Base-by-base conservation (phyloP, 1,140 invertebrate genomes). In the Caenorhabditis tropicalis region DNA sequence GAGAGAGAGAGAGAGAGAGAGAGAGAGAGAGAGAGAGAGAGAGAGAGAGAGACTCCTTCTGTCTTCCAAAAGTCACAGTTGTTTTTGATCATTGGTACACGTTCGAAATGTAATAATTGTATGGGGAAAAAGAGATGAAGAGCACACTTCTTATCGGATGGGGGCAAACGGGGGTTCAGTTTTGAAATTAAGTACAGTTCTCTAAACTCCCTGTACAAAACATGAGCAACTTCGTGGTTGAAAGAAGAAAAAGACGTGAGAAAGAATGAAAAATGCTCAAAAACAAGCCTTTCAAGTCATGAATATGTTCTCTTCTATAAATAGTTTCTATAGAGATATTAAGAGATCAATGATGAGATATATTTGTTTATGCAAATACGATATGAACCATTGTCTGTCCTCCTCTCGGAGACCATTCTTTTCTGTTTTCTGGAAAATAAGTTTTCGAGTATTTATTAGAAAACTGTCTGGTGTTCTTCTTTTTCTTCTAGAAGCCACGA, bases 11-110 rank as follows among this genome's bases (percentile, higher is more conserved):
- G 21, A 10, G n/a, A 2, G 5, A 9, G 21, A 10, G n/a, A 2
- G 5, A 9, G 65, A 36, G 9, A n/a, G n/a, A n/a, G n/a, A n/a
- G n/a, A n/a, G n/a, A n/a, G n/a, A n/a, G n/a, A n/a, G n/a, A n/a
- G n/a, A n/a, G n/a, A n/a, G n/a, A n/a, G 21, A 10, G n/a, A 2
- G 5, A 9, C 53, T 58, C 16, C 49, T n/a, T 51, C 49, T 16
- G 33, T 65, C 16, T 56, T 27, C 24, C 53, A 27, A 56, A 56
- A 27, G 53, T 65, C 29, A 65, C 29, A 33, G 58, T 65, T 65
- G 58, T 65, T 65, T 65, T 65, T 65, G 58, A 65, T 65, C 58
- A 65, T 33, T 65, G 53, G 29, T 56, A 24, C 53, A 56, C 53
- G 58, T 65, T 65, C 58, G 58, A 16, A 51, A 51, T 51, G 48